Percentiles rank a stretch among this genome's conserved stretches.
Conservation (phyloP, 2,797 vertebrate species). For the Dryobates pubescens region DNA sequence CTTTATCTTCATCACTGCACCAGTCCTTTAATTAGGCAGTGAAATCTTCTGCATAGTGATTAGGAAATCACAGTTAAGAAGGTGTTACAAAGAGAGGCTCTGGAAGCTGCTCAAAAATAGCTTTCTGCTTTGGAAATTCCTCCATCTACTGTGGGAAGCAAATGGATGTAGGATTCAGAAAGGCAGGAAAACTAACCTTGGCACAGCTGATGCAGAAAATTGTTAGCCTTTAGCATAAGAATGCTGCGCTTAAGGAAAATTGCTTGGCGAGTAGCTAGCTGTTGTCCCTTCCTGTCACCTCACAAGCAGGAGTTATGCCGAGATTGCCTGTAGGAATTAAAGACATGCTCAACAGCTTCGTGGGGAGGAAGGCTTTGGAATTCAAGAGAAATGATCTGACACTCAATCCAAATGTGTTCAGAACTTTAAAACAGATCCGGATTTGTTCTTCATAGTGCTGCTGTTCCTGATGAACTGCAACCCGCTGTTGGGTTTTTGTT, state of each 20-base stretch:
- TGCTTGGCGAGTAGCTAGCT: neutral
- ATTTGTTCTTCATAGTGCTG: neutral
- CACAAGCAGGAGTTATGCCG: neutral
- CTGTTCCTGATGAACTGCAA: neutral
- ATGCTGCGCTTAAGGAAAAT: constrained; percentile 24
- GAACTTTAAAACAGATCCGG: neutral
- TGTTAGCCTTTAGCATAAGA: constrained; percentile 25
- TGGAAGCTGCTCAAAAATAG: constrained; percentile 74
- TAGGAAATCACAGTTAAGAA: constrained; percentile 80
- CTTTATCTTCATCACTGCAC: constrained; percentile 81
- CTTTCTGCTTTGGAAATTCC: constrained; percentile 71
- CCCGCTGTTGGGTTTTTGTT: neutral
- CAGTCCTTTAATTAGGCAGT: constrained; percentile 80
- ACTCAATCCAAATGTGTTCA: neutral
- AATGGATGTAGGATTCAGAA: constrained; percentile 58
- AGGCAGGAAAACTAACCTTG: constrained; percentile 43
- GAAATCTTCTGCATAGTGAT: constrained; percentile 81
- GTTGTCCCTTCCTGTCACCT: neutral
- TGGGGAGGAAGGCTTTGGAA: constrained; percentile 9
- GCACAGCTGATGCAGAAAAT: constrained; percentile 32
- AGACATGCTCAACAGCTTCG: neutral
- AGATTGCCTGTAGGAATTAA: neutral
- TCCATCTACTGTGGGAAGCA: constrained; percentile 50
- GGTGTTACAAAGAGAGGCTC: constrained; percentile 76
- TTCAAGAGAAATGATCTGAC: neutral